phyloP scores from a whole-genome alignment of 2,113 vertebrate genomes.

The Acinonyx jubatus region DNA sequence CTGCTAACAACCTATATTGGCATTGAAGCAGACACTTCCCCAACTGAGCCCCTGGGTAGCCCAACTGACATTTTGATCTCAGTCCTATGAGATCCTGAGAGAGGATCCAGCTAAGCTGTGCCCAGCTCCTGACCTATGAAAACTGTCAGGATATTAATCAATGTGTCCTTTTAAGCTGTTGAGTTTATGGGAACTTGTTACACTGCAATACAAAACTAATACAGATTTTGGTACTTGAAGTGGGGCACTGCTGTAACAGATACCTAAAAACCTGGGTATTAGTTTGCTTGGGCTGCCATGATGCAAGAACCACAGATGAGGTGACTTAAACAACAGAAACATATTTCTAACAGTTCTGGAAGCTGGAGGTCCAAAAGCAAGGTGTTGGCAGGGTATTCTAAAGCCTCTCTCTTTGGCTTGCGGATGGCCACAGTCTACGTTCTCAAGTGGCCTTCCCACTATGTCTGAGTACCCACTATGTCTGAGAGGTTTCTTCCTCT shows the following conservation, averaged over 20 bases:
- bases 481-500: neutral
- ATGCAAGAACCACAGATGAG: neutral
- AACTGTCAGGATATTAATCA: neutral
- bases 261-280: neutral
- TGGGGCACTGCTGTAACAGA: neutral
- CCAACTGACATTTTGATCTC: neutral
- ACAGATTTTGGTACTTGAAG: neutral
- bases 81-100: neutral
- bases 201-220: neutral
- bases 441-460: neutral
- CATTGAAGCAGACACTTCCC: neutral
- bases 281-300: neutral
- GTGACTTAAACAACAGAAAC: neutral
- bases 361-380: neutral
- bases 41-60: neutral
- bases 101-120: neutral
- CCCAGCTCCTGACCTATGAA: neutral
- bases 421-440: neutral
- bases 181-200: neutral
- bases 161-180: neutral
- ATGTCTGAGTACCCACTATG: rapidly evolving
- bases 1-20: neutral
- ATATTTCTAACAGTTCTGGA: neutral
- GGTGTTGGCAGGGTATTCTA: neutral
- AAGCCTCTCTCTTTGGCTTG: neutral